Conservation (phyloP, 2,888 invertebrate genomes). For the Drosophila paranaensis region DNA sequence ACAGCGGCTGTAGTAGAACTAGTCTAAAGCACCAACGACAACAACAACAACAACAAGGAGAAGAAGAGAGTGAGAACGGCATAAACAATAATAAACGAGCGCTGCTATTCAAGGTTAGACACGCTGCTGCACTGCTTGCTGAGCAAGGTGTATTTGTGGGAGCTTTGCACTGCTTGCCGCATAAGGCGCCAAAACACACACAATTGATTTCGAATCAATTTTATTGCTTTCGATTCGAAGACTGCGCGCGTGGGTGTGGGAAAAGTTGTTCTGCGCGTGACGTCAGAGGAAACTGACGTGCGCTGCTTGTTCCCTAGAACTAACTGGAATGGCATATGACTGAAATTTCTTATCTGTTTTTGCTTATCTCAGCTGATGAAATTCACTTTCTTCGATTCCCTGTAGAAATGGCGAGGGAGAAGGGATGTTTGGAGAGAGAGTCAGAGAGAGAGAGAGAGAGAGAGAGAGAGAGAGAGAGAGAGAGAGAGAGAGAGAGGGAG, state of each 20-base stretch:
- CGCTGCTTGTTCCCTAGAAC: background rate
- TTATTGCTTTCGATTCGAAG: background rate
- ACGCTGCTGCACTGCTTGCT: conserved; percentile 11
- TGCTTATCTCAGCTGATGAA: background rate
- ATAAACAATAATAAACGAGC: conserved; percentile 49
- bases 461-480: too few species aligned
- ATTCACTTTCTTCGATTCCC: conserved; percentile 31
- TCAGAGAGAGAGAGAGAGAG: too few species aligned
- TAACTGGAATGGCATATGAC: conserved; percentile 35
- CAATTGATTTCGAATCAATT: conserved; percentile 41
- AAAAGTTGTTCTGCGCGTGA: conserved; percentile 21
- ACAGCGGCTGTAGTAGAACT: conserved; percentile 29
- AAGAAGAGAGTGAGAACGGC: conserved; percentile 10
- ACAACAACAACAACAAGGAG: background rate
- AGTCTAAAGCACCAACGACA: conserved; percentile 16
- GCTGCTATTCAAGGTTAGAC: conserved; percentile 20
- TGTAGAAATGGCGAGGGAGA: background rate
- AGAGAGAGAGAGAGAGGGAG: too few species aligned
- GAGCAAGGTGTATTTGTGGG: background rate
- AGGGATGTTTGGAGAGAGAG: background rate
- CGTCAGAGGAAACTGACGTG: conserved; percentile 33
- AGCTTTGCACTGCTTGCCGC: conserved; percentile 47
- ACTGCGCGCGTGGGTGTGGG: conserved; percentile 17
- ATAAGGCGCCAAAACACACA: conserved; percentile 28
- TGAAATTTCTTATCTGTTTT: conserved; percentile 28